Evolutionary conservation across 1,140 invertebrate species (phyloP).

Genomic region (Saccostrea glomerata): DNA sequence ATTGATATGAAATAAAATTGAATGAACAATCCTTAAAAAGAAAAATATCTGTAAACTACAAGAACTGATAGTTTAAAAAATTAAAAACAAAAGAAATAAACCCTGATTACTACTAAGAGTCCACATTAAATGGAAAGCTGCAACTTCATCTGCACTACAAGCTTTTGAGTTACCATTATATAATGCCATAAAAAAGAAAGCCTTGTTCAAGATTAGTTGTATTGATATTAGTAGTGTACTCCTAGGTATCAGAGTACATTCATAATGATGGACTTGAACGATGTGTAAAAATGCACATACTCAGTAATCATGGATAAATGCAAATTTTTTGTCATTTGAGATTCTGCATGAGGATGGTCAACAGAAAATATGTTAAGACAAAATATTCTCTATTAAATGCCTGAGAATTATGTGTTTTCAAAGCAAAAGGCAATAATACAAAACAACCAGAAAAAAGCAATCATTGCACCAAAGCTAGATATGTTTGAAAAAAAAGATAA

Average conservation of each 20-base stretch:
- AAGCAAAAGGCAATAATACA: neutral
- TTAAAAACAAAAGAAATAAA: neutral
- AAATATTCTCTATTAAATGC: neutral
- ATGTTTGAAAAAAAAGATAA: neutral
- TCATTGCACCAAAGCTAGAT: constrained; percentile 5
- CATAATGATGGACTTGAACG: too few relatives aligned
- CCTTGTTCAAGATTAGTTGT: too few relatives aligned
- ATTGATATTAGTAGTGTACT: too few relatives aligned
- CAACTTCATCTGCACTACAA: too few relatives aligned
- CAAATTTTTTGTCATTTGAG: neutral
- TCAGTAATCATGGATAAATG: too few relatives aligned
- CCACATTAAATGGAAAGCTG: too few relatives aligned
- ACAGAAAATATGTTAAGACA: constrained; percentile 3
- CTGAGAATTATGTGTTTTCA: neutral
- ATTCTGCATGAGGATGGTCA: constrained; percentile 3
- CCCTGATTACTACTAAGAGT: too few relatives aligned
- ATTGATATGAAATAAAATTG: neutral
- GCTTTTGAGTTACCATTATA: too few relatives aligned
- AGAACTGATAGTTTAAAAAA: neutral
- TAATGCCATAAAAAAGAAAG: too few relatives aligned
- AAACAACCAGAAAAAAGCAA: neutral
- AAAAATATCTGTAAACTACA: neutral
- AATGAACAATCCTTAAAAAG: neutral
- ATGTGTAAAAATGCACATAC: too few relatives aligned
- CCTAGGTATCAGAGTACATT: too few relatives aligned